A percentile compares a stretch with the other conserved stretches of the same genome.
Conservation (phyloP, 2,797 vertebrate species). For the Hapalemur alaotrensis region DNA sequence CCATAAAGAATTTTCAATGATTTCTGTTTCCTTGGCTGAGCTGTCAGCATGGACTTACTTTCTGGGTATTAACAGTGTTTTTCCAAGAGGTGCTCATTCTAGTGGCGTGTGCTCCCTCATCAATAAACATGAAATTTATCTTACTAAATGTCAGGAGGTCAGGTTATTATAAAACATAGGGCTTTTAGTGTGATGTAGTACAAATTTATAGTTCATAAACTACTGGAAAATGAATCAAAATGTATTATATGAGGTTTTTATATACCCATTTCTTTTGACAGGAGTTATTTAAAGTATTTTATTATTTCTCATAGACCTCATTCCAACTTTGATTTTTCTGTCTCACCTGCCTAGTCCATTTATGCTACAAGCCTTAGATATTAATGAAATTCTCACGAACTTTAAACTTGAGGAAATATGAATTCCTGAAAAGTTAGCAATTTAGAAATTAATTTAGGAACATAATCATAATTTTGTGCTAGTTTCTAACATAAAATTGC, state of each 20-base stretch:
- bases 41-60: not conserved
- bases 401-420: not conserved
- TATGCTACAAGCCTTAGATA: not conserved
- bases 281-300: not conserved
- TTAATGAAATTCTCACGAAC: not conserved
- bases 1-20: not conserved
- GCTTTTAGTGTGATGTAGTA: not conserved
- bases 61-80: not conserved
- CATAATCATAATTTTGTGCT: not conserved
- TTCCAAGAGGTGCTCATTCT: not conserved
- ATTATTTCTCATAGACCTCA: not conserved
- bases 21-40: not conserved
- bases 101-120: not conserved
- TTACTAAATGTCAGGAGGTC: not conserved
- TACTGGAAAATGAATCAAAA: not conserved
- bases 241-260: not conserved
- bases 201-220: not conserved
- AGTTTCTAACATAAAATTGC: constrained; percentile 18
- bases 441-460: constrained; percentile 24
- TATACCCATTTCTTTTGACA: not conserved
- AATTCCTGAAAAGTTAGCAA: not conserved
- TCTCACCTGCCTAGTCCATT: not conserved
- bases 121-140: not conserved
- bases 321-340: not conserved
- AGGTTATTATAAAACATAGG: not conserved